phyloP scores from a whole-genome alignment of 2,797 vertebrate species.

The Megaceryle alcyon region DNA sequence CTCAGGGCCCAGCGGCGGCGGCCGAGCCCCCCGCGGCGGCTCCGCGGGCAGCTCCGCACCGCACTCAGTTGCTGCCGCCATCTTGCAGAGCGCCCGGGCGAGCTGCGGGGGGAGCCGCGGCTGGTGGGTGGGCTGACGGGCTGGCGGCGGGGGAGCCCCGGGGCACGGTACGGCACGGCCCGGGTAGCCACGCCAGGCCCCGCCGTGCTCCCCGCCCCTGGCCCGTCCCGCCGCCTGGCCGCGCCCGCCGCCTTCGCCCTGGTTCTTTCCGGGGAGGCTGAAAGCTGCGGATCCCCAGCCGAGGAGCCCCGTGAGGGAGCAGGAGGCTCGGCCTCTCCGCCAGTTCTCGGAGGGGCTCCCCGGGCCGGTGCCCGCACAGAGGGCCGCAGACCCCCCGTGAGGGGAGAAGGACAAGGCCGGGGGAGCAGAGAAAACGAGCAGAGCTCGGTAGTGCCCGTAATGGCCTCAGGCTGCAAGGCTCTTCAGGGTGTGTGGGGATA shows the following conservation, averaged over 20 bases:
- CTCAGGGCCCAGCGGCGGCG: constrained; percentile 72
- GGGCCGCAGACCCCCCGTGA: background rate
- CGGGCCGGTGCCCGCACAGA: background rate
- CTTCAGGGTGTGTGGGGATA: background rate
- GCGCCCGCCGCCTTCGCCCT: background rate
- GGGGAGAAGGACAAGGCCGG: too few relatives aligned
- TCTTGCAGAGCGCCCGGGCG: constrained; percentile 35
- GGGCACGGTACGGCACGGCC: background rate
- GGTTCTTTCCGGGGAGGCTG: background rate
- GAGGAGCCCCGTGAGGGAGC: background rate
- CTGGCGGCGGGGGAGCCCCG: background rate
- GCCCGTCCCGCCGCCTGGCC: background rate
- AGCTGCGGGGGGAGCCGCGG: background rate
- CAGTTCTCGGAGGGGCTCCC: background rate
- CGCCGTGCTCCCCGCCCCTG: background rate
- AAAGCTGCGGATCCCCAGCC: background rate
- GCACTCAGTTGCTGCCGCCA: constrained; percentile 53
- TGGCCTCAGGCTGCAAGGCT: background rate
- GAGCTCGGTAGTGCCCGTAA: background rate
- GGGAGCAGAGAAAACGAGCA: background rate
- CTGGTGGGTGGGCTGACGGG: background rate
- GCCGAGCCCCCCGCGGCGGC: background rate
- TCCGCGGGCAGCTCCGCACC: constrained; percentile 48
- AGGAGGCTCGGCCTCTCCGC: background rate
- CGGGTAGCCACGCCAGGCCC: background rate